phyloP scores from a whole-genome alignment of 2,113 vertebrate genomes.

The Phyllostomus hastatus region DNA sequence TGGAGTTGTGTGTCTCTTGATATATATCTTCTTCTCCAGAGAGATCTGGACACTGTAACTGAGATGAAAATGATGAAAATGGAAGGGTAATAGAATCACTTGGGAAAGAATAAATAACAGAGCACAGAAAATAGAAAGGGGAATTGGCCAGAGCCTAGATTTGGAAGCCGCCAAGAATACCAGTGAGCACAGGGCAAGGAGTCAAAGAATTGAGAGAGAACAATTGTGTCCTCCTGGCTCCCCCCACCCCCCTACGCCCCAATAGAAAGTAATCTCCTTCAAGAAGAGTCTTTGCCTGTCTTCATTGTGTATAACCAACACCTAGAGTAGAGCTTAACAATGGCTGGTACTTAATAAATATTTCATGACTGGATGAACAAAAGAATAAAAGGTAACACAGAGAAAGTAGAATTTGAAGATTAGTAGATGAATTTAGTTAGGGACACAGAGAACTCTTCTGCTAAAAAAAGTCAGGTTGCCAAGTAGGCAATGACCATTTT shows the following conservation, averaged over 20 bases:
- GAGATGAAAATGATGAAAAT: not conserved
- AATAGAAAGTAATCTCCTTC: not conserved
- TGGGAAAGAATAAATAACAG: not conserved
- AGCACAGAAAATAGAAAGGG: not conserved
- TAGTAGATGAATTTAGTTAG: not conserved
- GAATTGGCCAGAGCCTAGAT: not conserved
- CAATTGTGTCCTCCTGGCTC: not conserved
- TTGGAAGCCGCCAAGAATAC: not conserved
- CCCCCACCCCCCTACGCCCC: fast-evolving
- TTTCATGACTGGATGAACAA: not conserved
- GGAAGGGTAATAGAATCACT: not conserved
- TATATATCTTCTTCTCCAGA: not conserved
- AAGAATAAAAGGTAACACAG: not conserved
- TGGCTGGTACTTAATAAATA: not conserved
- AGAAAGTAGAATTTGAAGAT: not conserved
- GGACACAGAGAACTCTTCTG: not conserved
- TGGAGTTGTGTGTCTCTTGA: not conserved
- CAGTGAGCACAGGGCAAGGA: too few species aligned
- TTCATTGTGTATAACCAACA: not conserved
- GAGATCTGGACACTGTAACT: not conserved
- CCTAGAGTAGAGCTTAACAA: not conserved
- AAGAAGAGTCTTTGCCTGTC: not conserved
- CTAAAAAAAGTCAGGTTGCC: not conserved
- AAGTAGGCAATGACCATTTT: not conserved
- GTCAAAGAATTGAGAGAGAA: not conserved